phyloP scores from a whole-genome alignment of 2,113 vertebrate genomes.

The Trogon surrucura region DNA sequence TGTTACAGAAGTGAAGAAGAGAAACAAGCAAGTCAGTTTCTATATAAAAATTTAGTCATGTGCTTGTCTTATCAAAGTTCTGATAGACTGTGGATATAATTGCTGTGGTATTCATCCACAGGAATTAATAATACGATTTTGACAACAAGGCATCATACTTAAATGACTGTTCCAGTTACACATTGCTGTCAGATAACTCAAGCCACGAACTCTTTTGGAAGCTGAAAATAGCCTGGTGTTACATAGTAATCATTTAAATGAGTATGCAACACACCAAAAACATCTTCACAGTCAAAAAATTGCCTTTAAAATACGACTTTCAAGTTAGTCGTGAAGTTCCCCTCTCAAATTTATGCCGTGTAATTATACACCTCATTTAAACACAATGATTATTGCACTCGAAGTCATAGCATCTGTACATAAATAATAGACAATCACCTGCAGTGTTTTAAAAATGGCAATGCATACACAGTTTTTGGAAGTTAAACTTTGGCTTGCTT shows the following conservation, averaged over 20 bases:
- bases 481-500: neutral
- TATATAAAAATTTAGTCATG: constrained; percentile 44
- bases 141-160: constrained; percentile 30
- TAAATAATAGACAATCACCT: neutral
- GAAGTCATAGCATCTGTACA: neutral
- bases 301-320: neutral
- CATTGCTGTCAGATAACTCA: constrained; percentile 5
- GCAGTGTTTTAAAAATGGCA: neutral
- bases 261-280: neutral
- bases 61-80: constrained; percentile 37
- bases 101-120: constrained; percentile 28
- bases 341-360: neutral
- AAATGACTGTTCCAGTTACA: constrained; percentile 28
- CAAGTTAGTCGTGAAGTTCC: neutral
- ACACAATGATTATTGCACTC: neutral
- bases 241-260: neutral
- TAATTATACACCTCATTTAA: neutral
- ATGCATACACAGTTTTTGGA: neutral
- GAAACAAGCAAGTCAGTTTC: constrained; percentile 45
- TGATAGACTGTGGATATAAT: constrained; percentile 27
- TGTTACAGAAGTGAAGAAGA: constrained; percentile 14
- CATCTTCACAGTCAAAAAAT: neutral
- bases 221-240: neutral
- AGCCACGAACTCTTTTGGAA: neutral
- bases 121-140: constrained; percentile 33